Conservation (phyloP, 1,140 invertebrate genomes). For the Schlechtendalia chinensis region DNA sequence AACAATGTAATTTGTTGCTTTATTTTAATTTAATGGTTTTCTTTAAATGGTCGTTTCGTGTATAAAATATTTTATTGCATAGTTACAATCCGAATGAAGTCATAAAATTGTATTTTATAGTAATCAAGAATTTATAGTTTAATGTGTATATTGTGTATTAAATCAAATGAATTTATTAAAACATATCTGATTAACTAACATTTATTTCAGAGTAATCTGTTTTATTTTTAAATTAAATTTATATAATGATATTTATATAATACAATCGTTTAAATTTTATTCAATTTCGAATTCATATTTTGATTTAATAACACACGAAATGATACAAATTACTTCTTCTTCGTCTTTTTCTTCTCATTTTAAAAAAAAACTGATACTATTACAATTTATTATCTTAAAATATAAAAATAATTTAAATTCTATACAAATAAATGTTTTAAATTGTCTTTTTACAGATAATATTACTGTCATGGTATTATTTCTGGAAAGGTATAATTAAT, state of each 20-base stretch:
- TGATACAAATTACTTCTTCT: too few relatives aligned
- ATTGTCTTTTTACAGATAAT: too few relatives aligned
- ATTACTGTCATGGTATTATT: too few relatives aligned
- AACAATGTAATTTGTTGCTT: constrained; percentile 11
- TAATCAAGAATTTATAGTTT: constrained; percentile 1
- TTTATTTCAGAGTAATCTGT: background rate
- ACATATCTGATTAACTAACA: background rate
- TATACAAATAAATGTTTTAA: too few relatives aligned
- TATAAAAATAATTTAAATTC: too few relatives aligned
- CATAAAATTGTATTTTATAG: constrained; percentile 15
- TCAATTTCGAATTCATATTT: too few relatives aligned
- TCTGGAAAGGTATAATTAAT: too few relatives aligned
- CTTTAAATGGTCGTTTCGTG: background rate
- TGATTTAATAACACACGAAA: too few relatives aligned
- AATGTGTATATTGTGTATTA: background rate
- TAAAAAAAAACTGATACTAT: too few relatives aligned
- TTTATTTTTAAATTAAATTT: background rate
- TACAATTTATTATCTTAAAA: too few relatives aligned
- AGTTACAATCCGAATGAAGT: constrained; percentile 9
- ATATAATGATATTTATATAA: background rate
- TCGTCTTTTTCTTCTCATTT: too few relatives aligned
- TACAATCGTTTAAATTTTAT: background rate
- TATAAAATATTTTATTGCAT: constrained; percentile 17
- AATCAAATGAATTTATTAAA: background rate
- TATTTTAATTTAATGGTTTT: constrained; percentile 15